phyloP scores from a whole-genome alignment of 1,140 invertebrate species.

The Hylyphantes graminicola region DNA sequence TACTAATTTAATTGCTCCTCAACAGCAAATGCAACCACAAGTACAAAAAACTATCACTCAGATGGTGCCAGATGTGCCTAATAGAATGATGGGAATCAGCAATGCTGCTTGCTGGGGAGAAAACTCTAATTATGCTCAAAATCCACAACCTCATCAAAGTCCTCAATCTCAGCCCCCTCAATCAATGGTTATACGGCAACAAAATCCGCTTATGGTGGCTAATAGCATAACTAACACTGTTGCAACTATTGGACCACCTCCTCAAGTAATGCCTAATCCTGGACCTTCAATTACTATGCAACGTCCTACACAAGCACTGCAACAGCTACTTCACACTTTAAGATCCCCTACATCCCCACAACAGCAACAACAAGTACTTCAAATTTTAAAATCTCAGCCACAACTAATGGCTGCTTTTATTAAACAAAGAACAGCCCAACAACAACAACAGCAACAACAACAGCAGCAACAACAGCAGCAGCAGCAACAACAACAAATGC shows the following conservation, averaged over 20 bases:
- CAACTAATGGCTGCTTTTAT: slow-evolving; percentile 97
- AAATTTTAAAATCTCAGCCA: slow-evolving; percentile 93
- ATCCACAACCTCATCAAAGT: slow-evolving; percentile 66
- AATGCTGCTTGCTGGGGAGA: slow-evolving; percentile 55
- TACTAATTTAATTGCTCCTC: slow-evolving; percentile 23
- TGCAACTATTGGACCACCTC: slow-evolving; percentile 55
- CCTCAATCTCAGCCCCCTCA: slow-evolving; percentile 65
- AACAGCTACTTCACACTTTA: slow-evolving; percentile 89
- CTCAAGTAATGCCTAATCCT: slow-evolving; percentile 52
- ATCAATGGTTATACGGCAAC: slow-evolving; percentile 62
- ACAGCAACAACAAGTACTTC: slow-evolving; percentile 91
- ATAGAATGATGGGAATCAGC: slow-evolving; percentile 53
- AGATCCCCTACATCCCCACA: slow-evolving; percentile 89
- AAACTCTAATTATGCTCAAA: slow-evolving; percentile 31
- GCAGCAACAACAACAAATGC: slow-evolving; percentile 66
- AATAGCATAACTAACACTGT: slow-evolving; percentile 38
- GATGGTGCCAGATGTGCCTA: slow-evolving; percentile 53
- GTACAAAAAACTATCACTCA: slow-evolving; percentile 60
- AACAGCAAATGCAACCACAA: slow-evolving; percentile 53
- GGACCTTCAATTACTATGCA: slow-evolving; percentile 57
- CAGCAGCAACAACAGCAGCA: slow-evolving; percentile 64
- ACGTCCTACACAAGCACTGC: slow-evolving; percentile 76
- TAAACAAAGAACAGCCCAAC: slow-evolving; percentile 81
- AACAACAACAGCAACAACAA: slow-evolving; percentile 65
- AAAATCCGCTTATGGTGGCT: slow-evolving; percentile 51